These are phyloP conservation scores for Seladonia tumulorum DNA, from an alignment of 2,888 invertebrate species.

Conservation along the genomic window DNA sequence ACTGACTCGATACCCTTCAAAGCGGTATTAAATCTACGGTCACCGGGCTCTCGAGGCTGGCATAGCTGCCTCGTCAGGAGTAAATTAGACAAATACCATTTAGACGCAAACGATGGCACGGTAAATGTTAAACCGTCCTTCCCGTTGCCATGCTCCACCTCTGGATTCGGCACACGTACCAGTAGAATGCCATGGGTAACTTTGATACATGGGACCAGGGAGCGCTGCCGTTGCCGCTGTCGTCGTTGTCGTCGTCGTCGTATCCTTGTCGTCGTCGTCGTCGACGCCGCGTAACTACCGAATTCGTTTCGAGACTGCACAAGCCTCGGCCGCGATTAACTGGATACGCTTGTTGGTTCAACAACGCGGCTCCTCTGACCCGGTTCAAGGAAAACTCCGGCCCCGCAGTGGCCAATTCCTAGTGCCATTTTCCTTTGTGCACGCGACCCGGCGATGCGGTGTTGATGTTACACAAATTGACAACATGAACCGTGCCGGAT, in stretches of 20 bases:
- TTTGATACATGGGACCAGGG: slow-evolving; percentile 56
- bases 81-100: slow-evolving; percentile 78
- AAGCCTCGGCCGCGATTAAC: slow-evolving; percentile 57
- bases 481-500: neutral
- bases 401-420: slow-evolving; percentile 9
- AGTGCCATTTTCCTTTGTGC: slow-evolving; percentile 14
- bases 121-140: slow-evolving; percentile 69
- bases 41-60: slow-evolving; percentile 43
- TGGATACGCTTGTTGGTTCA: slow-evolving; percentile 53
- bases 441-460: neutral
- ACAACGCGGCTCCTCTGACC: slow-evolving; percentile 45
- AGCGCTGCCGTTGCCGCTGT: neutral
- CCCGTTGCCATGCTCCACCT: slow-evolving; percentile 50
- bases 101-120: slow-evolving; percentile 66
- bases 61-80: slow-evolving; percentile 29
- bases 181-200: slow-evolving; percentile 49
- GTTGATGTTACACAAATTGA: slow-evolving; percentile 8
- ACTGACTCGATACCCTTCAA: slow-evolving; percentile 70
- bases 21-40: slow-evolving; percentile 77
- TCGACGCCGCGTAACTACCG: slow-evolving; percentile 20
- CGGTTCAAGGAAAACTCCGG: slow-evolving; percentile 44
- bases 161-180: slow-evolving; percentile 59
- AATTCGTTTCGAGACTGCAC: slow-evolving; percentile 55
- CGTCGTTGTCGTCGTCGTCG: neutral
- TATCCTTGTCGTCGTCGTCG: neutral